Evolutionary conservation across 1,140 invertebrate genomes (phyloP), one percentile per base, ranked within the genome.

Genomic region (Probaryconus sp.): DNA sequence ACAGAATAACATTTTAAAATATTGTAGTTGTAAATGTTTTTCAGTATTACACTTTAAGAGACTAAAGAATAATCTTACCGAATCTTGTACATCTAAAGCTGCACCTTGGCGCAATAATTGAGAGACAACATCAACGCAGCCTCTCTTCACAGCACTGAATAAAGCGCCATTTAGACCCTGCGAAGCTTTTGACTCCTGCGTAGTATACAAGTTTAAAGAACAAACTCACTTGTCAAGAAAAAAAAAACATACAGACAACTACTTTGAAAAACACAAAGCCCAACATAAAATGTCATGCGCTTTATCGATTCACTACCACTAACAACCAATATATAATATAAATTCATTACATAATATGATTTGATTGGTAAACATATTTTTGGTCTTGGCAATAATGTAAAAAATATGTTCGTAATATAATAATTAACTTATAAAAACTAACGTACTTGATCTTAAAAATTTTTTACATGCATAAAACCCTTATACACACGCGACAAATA

Each of bases 81-180:
- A 89, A 87, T 94, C 92, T 80, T 90, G 88, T 35, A 91, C 82
- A 81, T 94, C 92, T 81, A 93, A 89, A 75, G 93, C 89, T 74
- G 92, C 93, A 69, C 93, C 93, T 79, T 91, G 90, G 76, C 93
- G 90, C 18, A 95, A 86, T 58, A 88, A 83, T 45, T 84, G 85
- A 65, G 81, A 87, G 26, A 87, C 84, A 60, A 83, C 82, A 77
- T 88, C 83, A 51, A 87, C 55, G 67, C 85, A 88, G 64, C 85
- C 84, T 58, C 87, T 82, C 70, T 83, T 88, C 31, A 86, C 85
- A 67, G 85, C 85, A 73, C 81, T 87, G 67, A 86, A 83, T 67
- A 88, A 83, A 78, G 84, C 81, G 82, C 82, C 82, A 67, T 83
- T 80, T 45, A 87, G 81, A 81, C 84, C 83, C 65, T 87, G 82